These are phyloP conservation scores for Dendrolimus pini DNA, from an alignment of 2,888 invertebrate species.

Conservation along the genomic window DNA sequence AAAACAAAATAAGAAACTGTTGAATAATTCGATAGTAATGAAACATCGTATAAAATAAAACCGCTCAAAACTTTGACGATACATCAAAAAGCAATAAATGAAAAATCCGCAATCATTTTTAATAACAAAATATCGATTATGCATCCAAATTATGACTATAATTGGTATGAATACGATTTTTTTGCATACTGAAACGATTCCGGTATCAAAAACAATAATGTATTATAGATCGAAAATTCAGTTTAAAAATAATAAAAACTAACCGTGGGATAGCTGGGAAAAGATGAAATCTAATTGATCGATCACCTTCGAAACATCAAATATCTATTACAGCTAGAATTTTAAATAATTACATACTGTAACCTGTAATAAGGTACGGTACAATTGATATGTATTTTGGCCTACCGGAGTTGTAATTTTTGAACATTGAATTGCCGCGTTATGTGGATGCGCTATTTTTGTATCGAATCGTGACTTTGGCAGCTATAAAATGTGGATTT, in stretches of 20 bases:
- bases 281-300: slow-evolving; percentile 3
- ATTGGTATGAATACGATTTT: background rate
- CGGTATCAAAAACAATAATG: background rate
- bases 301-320: slow-evolving; percentile 4
- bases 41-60: no score
- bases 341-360: slow-evolving; percentile 47
- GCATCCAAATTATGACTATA: background rate
- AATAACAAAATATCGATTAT: background rate
- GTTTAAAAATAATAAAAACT: no score
- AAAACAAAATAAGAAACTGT: background rate
- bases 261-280: slow-evolving; percentile 19
- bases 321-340: slow-evolving; percentile 30
- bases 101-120: slow-evolving; percentile 2
- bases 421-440: slow-evolving; percentile 24
- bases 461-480: slow-evolving; percentile 53
- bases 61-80: slow-evolving; percentile 1
- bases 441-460: slow-evolving; percentile 24
- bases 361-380: slow-evolving; percentile 27
- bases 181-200: background rate
- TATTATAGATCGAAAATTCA: background rate
- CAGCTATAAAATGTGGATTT: slow-evolving; percentile 51
- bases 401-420: slow-evolving; percentile 44
- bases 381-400: slow-evolving; percentile 47
- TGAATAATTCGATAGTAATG: no score
- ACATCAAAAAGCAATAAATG: slow-evolving; percentile 2